phyloP scores from a whole-genome alignment of 1,140 invertebrate species.

The Caenorhabditis brenneri region DNA sequence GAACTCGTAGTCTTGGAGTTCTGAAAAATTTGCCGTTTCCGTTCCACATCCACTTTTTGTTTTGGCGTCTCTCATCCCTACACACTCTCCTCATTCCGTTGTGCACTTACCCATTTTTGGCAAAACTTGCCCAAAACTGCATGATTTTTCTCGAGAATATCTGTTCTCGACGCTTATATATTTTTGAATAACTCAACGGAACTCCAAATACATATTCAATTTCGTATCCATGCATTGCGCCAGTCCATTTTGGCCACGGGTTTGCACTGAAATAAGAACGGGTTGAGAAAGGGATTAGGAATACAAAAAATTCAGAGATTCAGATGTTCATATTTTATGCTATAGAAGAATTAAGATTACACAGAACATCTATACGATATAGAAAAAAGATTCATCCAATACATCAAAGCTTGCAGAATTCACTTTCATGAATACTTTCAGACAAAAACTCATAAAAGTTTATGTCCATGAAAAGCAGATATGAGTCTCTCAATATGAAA shows the following conservation, averaged over 20 bases:
- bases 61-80: not conserved
- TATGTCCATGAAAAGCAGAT: no score
- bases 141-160: conserved; percentile 66
- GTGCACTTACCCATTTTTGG: conserved; percentile 47
- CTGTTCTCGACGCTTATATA: conserved; percentile 36
- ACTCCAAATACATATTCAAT: conserved; percentile 69
- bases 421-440: no score
- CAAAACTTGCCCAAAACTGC: conserved; percentile 62
- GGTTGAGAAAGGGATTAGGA: not conserved
- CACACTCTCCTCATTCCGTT: not conserved
- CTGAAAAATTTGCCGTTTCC: conserved; percentile 44
- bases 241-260: conserved; percentile 93
- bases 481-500: not conserved
- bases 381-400: no score
- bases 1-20: conserved; percentile 43
- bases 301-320: not conserved
- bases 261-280: conserved; percentile 75
- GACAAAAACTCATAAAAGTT: no score
- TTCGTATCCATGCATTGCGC: conserved; percentile 87
- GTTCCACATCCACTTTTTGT: not conserved
- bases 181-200: conserved; percentile 64
- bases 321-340: no score
- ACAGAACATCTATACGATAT: no score
- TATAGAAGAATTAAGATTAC: no score
- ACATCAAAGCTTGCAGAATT: no score